Evolutionary conservation across 2,888 invertebrate species (phyloP).

Genomic region (Orthosia gracilis): DNA sequence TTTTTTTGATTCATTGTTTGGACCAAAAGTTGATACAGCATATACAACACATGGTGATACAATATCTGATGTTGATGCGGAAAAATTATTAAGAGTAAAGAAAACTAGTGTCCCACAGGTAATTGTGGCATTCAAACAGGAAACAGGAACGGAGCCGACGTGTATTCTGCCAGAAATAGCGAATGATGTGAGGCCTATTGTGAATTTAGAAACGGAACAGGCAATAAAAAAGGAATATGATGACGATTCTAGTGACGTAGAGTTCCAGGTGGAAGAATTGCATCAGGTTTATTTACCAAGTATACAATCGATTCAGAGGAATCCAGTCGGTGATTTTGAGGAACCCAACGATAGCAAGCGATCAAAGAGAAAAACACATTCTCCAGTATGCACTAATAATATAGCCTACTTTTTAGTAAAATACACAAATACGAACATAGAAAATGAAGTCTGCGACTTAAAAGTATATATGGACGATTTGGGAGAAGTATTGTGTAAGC

Average conservation of each 20-base stretch:
- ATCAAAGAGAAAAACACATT: neutral
- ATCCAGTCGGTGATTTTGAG: neutral
- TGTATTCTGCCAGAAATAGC: conserved; percentile 41
- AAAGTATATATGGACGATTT: conserved; percentile 50
- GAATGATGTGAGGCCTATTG: neutral
- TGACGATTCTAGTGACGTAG: conserved; percentile 3
- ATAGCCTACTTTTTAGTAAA: conserved; percentile 36
- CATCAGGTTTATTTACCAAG: conserved; percentile 16
- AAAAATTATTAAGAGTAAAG: conserved; percentile 22
- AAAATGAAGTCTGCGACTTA: neutral
- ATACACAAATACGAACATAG: neutral
- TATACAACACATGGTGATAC: too few species aligned
- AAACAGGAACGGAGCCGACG: conserved; percentile 7
- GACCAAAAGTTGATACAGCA: neutral
- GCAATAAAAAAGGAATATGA: conserved; percentile 1
- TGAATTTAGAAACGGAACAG: neutral
- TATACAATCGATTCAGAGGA: neutral
- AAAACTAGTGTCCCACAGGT: conserved; percentile 12
- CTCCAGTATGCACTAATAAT: neutral
- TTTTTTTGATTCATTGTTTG: conserved; percentile 16
- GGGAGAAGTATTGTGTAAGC: conserved; percentile 37
- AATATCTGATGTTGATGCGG: neutral
- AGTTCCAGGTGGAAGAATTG: neutral
- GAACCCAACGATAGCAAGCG: neutral
- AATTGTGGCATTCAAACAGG: conserved; percentile 8